phyloP scores from a whole-genome alignment of 2,113 vertebrate species.

The Leucosticte australis region DNA sequence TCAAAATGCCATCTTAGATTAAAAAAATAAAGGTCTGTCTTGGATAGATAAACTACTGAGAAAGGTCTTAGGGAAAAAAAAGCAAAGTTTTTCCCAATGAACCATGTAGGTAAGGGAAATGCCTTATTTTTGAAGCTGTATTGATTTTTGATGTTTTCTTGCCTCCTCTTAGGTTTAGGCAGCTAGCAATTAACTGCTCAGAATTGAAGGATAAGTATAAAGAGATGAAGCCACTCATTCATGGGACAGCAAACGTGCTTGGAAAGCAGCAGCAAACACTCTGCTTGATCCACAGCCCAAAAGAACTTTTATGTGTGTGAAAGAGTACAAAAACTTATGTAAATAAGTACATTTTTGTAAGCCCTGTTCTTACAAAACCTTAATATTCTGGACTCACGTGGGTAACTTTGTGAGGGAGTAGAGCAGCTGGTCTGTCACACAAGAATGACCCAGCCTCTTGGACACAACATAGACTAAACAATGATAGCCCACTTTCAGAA shows the following conservation, averaged over 20 bases:
- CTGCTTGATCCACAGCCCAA: neutral
- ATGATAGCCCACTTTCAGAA: neutral
- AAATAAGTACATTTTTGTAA: neutral
- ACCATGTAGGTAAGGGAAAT: neutral
- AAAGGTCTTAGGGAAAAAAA: neutral
- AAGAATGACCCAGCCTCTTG: neutral
- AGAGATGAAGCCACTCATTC: neutral
- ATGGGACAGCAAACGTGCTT: neutral
- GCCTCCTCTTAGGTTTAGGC: neutral
- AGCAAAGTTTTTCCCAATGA: neutral
- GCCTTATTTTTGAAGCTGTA: neutral
- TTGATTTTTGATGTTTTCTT: neutral
- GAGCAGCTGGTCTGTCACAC: conserved; percentile 17
- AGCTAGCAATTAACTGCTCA: neutral
- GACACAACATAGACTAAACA: conserved; percentile 15
- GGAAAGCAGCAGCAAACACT: neutral
- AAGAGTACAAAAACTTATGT: neutral
- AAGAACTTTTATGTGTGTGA: neutral
- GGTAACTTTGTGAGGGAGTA: neutral
- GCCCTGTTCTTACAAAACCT: neutral
- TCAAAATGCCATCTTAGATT: neutral
- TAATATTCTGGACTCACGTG: neutral
- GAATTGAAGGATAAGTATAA: neutral
- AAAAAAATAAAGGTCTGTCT: neutral
- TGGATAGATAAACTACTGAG: neutral